These are phyloP conservation scores for Sinocyclocheilus rhinocerous DNA, from an alignment of 2,113 vertebrate species.

Conservation along the genomic window DNA sequence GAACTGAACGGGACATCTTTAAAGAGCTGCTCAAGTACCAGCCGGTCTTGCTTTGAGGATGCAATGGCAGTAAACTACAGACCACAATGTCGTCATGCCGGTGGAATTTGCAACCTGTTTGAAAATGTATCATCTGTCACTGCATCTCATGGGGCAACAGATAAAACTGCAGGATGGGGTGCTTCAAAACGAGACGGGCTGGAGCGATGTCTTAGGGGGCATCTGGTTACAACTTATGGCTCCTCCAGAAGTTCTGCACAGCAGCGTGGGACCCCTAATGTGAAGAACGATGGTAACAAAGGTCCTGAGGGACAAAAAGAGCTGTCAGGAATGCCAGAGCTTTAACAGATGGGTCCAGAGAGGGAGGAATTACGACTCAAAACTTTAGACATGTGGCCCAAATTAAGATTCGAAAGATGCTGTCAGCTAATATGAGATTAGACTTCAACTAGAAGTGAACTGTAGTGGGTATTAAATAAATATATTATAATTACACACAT, in stretches of 20 bases:
- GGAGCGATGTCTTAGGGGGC: conserved; percentile 57
- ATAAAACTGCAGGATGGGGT: conserved; percentile 71
- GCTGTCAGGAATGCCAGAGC: background rate
- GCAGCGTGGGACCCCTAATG: background rate
- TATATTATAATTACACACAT: background rate
- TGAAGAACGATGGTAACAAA: conserved; percentile 7
- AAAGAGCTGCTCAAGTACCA: background rate
- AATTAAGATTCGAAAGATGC: background rate
- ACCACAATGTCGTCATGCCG: conserved; percentile 57
- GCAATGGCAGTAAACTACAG: conserved; percentile 27
- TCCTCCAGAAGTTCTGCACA: conserved; percentile 65
- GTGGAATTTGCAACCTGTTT: conserved; percentile 63
- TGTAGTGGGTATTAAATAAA: background rate
- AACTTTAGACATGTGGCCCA: background rate
- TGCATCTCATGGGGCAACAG: conserved; percentile 76
- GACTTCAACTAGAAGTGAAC: background rate
- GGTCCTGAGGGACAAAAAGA: conserved; percentile 18
- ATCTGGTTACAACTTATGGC: conserved; percentile 74
- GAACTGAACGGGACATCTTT: background rate
- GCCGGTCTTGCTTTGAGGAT: conserved; percentile 21
- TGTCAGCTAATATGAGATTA: background rate
- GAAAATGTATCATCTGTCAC: conserved; percentile 76
- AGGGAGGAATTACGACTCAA: background rate
- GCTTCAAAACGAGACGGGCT: conserved; percentile 65
- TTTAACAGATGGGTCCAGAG: conserved; percentile 10